Percentiles rank a stretch among this genome's conserved stretches.
phyloP scores from a whole-genome alignment of 2,888 invertebrate species.

The Sphaerophoria rueppellii region DNA sequence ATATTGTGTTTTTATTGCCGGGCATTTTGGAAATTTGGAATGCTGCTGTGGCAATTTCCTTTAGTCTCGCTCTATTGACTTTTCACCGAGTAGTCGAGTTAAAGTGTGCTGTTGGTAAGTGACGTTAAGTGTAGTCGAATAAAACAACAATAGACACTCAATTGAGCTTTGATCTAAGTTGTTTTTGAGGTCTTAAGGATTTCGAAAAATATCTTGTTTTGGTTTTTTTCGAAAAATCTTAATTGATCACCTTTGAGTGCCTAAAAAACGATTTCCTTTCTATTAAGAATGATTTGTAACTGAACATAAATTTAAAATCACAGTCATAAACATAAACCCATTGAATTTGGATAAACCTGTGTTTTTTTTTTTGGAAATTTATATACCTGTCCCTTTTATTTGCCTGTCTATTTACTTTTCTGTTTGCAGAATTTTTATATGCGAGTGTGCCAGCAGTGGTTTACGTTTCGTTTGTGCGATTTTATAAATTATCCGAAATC shows the following conservation, averaged over 20 bases:
- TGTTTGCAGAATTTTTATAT: slow-evolving; percentile 78
- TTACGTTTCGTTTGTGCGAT: slow-evolving; percentile 77
- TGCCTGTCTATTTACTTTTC: slow-evolving; percentile 1
- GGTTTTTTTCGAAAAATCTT: background rate
- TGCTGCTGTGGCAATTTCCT: slow-evolving; percentile 77
- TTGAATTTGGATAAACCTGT: background rate
- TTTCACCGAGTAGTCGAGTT: slow-evolving; percentile 80
- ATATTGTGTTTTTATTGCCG: slow-evolving; percentile 67
- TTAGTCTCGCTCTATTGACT: slow-evolving; percentile 79
- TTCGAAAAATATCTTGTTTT: background rate
- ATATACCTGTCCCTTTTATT: background rate
- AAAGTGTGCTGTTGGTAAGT: slow-evolving; percentile 79
- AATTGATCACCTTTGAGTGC: background rate
- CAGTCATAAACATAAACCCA: background rate
- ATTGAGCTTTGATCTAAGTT: background rate
- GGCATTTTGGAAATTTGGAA: slow-evolving; percentile 78
- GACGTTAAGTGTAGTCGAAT: background rate
- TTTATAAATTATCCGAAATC: slow-evolving; percentile 79
- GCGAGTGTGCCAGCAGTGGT: slow-evolving; percentile 76
- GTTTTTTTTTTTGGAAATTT: background rate
- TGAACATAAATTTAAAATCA: slow-evolving; percentile 21
- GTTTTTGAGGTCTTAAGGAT: background rate
- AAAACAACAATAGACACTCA: background rate
- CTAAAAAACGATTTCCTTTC: background rate
- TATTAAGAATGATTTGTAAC: slow-evolving; percentile 3